Conservation (phyloP, 1,140 invertebrate species). For the Camponotus pennsylvanicus region DNA sequence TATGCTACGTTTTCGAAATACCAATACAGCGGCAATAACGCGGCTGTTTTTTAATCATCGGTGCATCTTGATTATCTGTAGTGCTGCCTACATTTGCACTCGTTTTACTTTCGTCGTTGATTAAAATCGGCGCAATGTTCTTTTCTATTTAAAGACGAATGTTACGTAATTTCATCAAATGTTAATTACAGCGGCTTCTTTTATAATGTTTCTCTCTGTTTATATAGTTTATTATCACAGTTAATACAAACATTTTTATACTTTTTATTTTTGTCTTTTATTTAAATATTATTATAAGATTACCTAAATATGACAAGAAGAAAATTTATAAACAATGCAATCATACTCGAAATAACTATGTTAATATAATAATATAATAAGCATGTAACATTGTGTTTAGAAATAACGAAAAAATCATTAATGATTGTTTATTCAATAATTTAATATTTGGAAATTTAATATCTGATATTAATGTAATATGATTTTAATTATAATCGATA, state of each 20-base stretch:
- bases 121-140: slow-evolving; percentile 11
- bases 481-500: background rate
- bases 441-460: background rate
- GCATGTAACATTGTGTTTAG: background rate
- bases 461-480: background rate
- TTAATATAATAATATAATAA: background rate
- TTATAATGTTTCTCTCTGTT: background rate
- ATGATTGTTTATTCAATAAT: background rate
- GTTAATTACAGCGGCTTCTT: background rate
- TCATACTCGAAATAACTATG: background rate
- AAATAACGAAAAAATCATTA: background rate
- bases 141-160: background rate
- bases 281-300: background rate
- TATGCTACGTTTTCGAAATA: background rate
- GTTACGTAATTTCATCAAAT: background rate
- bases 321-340: background rate
- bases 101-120: slow-evolving; percentile 22
- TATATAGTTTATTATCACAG: background rate
- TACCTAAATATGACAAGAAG: background rate
- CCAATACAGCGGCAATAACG: background rate
- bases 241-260: background rate
- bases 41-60: slow-evolving; percentile 46
- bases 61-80: background rate
- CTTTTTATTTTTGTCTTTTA: background rate
- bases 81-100: background rate